Evolutionary conservation across 2,797 vertebrate genomes (phyloP).

Genomic region (Pristis pectinata): DNA sequence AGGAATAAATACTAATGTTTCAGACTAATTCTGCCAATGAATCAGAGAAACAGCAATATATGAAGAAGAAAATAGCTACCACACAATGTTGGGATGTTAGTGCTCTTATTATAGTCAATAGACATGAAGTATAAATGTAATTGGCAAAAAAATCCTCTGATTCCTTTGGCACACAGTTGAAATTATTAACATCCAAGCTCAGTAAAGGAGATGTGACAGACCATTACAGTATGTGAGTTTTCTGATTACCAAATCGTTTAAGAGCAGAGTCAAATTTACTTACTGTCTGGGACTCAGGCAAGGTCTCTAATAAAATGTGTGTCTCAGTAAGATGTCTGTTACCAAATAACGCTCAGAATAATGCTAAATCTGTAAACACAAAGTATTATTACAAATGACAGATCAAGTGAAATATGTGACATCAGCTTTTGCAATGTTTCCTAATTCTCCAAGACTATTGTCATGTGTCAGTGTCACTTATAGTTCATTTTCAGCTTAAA

Average conservation of each 20-base stretch:
- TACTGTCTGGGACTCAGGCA: not conserved
- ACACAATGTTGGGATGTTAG: not conserved
- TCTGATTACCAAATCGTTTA: not conserved
- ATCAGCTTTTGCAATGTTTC: not conserved
- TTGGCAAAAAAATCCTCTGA: not conserved
- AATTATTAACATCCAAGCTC: not conserved
- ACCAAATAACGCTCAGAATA: not conserved
- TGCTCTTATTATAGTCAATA: not conserved
- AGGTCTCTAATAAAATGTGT: not conserved
- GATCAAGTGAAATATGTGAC: not conserved
- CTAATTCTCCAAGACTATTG: not conserved
- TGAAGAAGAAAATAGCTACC: not conserved
- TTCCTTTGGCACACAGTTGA: not conserved
- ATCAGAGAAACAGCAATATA: not conserved
- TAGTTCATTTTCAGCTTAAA: not conserved
- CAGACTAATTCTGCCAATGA: not conserved
- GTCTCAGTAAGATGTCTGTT: not conserved
- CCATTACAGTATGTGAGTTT: not conserved
- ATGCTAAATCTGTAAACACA: not conserved
- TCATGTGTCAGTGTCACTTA: conserved; percentile 24
- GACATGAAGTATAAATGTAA: not conserved
- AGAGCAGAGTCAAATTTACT: not conserved
- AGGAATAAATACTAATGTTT: not conserved
- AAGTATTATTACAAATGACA: not conserved
- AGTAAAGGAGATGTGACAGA: not conserved